Conservation (phyloP, 2,797 vertebrate species). For the Oreortyx pictus region DNA sequence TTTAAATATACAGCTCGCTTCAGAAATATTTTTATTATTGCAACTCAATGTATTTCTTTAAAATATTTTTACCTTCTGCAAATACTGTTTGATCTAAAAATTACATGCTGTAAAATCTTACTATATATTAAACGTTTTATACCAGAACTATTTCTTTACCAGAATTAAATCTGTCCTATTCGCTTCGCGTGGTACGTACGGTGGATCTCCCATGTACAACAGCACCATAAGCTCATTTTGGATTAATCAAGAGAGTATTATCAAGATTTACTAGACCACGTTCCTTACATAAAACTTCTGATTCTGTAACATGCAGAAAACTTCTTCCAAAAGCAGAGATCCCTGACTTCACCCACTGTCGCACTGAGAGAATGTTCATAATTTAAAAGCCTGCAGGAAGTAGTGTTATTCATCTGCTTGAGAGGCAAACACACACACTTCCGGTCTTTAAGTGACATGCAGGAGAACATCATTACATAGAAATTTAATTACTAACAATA, state of each 20-base stretch:
- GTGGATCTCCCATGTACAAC: not conserved
- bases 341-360: not conserved
- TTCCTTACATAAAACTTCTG: not conserved
- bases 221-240: not conserved
- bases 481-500: not conserved
- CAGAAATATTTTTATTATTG: not conserved
- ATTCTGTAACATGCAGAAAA: not conserved
- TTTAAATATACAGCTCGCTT: not conserved
- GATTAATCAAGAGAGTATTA: not conserved
- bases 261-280: not conserved
- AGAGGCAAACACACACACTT: not conserved
- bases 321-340: not conserved
- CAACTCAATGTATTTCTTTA: not conserved
- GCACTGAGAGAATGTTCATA: accelerated
- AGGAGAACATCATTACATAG: not conserved
- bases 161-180: not conserved
- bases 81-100: not conserved
- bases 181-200: not conserved
- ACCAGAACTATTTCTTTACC: not conserved
- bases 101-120: not conserved
- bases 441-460: not conserved
- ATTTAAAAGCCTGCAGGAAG: not conserved
- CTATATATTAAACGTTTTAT: not conserved
- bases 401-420: not conserved
- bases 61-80: not conserved